A percentile compares a stretch with the other conserved stretches of the same genome.
Conservation (phyloP, 2,113 vertebrate species). For the Eretmochelys imbricata region DNA sequence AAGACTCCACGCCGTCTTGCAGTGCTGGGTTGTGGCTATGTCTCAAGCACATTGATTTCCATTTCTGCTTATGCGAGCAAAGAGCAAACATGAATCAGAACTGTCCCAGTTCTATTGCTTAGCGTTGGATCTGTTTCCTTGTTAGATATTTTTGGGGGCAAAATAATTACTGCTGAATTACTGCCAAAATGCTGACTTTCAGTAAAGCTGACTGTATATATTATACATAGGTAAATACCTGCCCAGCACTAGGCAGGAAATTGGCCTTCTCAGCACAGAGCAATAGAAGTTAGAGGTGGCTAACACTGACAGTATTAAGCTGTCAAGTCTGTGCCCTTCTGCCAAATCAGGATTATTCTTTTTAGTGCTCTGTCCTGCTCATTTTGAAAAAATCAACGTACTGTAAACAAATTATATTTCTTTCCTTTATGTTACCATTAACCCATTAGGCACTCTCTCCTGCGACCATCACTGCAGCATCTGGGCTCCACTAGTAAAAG, state of each 20-base stretch:
- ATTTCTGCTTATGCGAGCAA: not conserved
- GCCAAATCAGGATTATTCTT: not conserved
- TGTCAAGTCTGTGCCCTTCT: not conserved
- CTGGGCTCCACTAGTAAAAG: fast-evolving
- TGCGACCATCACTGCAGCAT: not conserved
- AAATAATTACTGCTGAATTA: not conserved
- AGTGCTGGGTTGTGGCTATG: not conserved
- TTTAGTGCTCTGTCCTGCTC: fast-evolving
- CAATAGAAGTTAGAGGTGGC: fast-evolving
- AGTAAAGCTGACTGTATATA: not conserved
- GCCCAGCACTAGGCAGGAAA: not conserved
- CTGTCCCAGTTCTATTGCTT: not conserved
- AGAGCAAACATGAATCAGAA: not conserved
- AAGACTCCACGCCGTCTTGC: not conserved
- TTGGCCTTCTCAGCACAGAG: fast-evolving
- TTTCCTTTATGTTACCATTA: fast-evolving
- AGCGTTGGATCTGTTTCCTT: not conserved
- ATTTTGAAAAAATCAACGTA: fast-evolving
- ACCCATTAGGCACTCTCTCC: not conserved
- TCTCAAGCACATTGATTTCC: not conserved
- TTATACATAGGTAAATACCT: not conserved
- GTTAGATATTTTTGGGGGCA: not conserved
- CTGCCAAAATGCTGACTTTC: not conserved
- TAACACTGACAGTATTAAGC: not conserved
- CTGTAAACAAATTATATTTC: fast-evolving